Conservation (phyloP, 1,140 invertebrate genomes). For the Aplysia californica region DNA sequence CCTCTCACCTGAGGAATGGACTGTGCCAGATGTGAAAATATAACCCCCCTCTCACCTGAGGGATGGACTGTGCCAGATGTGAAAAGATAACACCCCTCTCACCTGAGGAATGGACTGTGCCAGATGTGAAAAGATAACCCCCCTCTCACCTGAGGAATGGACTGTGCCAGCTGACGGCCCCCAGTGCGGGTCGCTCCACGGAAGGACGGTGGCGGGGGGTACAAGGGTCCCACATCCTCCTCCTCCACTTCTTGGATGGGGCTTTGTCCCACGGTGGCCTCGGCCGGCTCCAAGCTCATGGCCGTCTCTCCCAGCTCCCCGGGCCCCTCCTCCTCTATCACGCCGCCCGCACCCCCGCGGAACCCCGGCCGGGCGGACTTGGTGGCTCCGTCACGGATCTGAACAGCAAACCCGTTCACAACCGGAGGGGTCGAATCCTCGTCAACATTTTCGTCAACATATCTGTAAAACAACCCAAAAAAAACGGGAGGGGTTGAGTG, state of each 20-base stretch:
- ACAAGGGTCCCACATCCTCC: constrained; percentile 41
- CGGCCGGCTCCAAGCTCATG: constrained; percentile 19
- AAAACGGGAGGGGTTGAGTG: neutral
- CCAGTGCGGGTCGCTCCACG: constrained; percentile 39
- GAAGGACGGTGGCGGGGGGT: constrained; percentile 58
- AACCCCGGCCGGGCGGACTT: constrained; percentile 41
- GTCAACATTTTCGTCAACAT: constrained; percentile 50
- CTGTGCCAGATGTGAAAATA: neutral
- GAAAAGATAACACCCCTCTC: constrained; percentile 3
- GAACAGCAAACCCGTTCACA: constrained; percentile 52
- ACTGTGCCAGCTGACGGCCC: constrained; percentile 50
- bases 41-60: neutral
- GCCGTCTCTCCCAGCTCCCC: neutral
- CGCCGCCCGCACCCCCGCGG: constrained; percentile 20
- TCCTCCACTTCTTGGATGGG: constrained; percentile 49
- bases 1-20: neutral
- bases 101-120: constrained; percentile 58
- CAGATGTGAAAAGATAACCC: constrained; percentile 36
- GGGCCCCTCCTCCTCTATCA: constrained; percentile 17
- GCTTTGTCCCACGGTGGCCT: constrained; percentile 32
- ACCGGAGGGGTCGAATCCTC: constrained; percentile 42
- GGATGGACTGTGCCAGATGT: neutral
- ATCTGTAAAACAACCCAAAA: constrained; percentile 33
- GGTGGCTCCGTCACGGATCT: constrained; percentile 41
- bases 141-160: constrained; percentile 52